Evolutionary conservation across 2,888 invertebrate species (phyloP), one percentile per base, ranked within the genome.

Genomic region (Drosophila macrospina): DNA sequence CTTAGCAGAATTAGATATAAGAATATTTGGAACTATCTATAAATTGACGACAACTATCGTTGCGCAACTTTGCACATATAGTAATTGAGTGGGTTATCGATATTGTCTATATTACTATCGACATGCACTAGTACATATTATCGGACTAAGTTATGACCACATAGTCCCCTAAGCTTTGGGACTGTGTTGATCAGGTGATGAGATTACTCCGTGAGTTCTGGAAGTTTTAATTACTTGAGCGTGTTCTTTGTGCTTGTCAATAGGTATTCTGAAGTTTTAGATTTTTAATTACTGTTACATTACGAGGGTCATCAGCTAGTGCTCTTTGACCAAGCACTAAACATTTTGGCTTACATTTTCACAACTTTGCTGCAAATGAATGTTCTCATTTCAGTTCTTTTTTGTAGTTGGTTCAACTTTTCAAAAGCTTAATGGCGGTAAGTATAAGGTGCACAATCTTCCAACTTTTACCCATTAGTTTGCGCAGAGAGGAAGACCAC

Each of bases 401-500:
- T 39, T 52, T 44, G 42, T 36, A 61, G 69, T 67, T 81, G 47
- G 45, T 50, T 79, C 57, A 84, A 88, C 86, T 89, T 88, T 89
- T 80, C 55, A 74, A 84, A 84, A 90, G 88, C 84, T 88, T 88
- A 71, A 71, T 60, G 74, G 62, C 48, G 51, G 44, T 62, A 47
- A 56, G 62, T 82, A 64, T 52, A 57, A 69, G 75, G 74, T 73
- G 67, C 71, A 80, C 73, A 77, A 74, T 71, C 89, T 78, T 70
- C 66, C 79, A 88, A 89, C 83, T 89, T 80, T 86, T 64, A 76
- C 70, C 88, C 86, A 80, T 74, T 78, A 80, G 52, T 45, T 69
- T 28, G 47, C 41, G 51, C 15, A 44, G 24, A 44, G 52, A 44
- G 30, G 32, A 15, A 24, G 15, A 44, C 52, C 52, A 56, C 16